A percentile compares a stretch with the other conserved stretches of the same genome.
These are phyloP conservation scores for Petrocephalus microphthalmus DNA, from an alignment of 2,113 vertebrate species.

Conservation along the genomic window DNA sequence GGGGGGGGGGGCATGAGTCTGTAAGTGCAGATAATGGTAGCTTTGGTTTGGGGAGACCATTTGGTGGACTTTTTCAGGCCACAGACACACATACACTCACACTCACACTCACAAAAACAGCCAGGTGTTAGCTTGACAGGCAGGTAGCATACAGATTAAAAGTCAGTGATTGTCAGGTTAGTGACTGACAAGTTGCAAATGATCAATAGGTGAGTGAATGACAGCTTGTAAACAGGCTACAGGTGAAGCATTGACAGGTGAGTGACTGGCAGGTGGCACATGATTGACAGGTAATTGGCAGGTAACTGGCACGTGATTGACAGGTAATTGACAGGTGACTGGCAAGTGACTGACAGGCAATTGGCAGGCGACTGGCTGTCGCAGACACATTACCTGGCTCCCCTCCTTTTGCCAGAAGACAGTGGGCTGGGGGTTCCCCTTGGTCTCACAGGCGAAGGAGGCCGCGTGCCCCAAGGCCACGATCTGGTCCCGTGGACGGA, in stretches of 20 bases:
- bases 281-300: neutral
- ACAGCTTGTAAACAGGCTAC: neutral
- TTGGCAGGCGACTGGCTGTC: neutral
- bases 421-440: constrained; percentile 74
- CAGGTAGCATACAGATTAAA: neutral
- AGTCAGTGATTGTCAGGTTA: neutral
- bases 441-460: constrained; percentile 19
- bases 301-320: neutral
- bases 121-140: neutral
- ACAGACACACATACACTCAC: neutral
- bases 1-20: neutral
- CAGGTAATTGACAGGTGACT: neutral
- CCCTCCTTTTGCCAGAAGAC: constrained; percentile 99
- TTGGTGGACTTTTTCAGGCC: neutral
- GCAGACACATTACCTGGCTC: constrained; percentile 72
- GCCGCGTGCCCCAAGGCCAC: constrained; percentile 78
- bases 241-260: neutral
- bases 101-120: neutral
- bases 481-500: constrained; percentile 67
- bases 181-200: neutral
- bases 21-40: neutral
- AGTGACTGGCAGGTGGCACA: neutral
- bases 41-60: neutral
- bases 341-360: neutral
- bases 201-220: neutral